phyloP scores from a whole-genome alignment of 2,797 vertebrate species.

The Buphagus erythrorhynchus region DNA sequence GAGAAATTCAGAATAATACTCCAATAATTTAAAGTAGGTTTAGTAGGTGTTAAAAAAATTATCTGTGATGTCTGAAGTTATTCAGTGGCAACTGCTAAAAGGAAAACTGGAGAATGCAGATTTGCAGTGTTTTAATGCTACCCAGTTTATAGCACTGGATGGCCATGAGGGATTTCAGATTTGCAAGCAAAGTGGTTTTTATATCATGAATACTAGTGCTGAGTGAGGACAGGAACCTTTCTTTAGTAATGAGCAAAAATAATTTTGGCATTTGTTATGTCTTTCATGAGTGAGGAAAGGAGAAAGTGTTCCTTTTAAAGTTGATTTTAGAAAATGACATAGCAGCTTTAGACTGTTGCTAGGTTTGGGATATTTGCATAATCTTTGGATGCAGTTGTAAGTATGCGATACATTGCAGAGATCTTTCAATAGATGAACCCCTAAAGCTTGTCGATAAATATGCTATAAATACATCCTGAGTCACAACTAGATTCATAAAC shows the following conservation, averaged over 20 bases:
- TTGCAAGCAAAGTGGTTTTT: neutral
- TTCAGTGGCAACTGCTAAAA: neutral
- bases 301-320: conserved; percentile 17
- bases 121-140: neutral
- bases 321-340: conserved; percentile 37
- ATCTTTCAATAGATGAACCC: conserved; percentile 20
- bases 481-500: neutral
- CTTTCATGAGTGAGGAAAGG: neutral
- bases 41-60: neutral
- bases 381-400: conserved; percentile 1
- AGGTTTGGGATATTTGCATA: conserved; percentile 28
- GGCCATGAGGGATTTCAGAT: neutral
- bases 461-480: conserved; percentile 16
- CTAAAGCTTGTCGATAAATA: conserved; percentile 46
- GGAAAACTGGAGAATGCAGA: neutral
- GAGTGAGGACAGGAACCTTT: neutral
- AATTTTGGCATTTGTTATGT: neutral
- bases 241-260: neutral
- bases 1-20: neutral
- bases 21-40: neutral
- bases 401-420: neutral
- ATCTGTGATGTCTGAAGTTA: neutral
- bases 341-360: conserved; percentile 17
- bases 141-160: neutral
- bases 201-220: neutral